phyloP scores from a whole-genome alignment of 2,888 invertebrate species.

The Acutogordius australiensis region DNA sequence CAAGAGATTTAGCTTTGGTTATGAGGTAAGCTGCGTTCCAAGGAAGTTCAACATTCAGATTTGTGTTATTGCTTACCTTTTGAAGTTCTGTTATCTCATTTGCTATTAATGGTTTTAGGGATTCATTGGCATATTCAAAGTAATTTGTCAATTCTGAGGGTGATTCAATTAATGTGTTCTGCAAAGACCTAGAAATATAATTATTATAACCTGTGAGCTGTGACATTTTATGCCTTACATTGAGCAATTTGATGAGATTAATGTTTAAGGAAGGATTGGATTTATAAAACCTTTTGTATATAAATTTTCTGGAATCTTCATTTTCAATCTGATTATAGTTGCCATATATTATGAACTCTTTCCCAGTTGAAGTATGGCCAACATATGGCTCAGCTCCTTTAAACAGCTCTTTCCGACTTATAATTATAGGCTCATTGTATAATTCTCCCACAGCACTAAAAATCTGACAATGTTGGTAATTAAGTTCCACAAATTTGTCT shows the following conservation, averaged over 20 bases:
- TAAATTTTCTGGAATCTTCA: no score
- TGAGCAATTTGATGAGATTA: background rate
- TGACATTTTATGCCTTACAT: background rate
- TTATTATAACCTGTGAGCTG: background rate
- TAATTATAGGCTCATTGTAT: background rate
- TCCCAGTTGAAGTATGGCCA: no score
- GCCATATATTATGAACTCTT: no score
- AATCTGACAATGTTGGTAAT: background rate
- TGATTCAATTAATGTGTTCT: background rate
- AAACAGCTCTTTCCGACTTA: no score
- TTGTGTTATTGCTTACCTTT: no score
- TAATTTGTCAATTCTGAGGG: background rate
- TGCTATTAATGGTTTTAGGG: background rate
- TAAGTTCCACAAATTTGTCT: background rate
- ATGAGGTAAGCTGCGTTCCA: no score
- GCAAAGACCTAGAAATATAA: background rate
- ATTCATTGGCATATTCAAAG: background rate
- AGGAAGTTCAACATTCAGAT: no score
- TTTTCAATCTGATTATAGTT: no score
- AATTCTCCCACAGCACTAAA: background rate
- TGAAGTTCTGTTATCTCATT: background rate
- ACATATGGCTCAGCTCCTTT: no score
- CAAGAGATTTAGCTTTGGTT: no score
- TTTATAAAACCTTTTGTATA: no score
- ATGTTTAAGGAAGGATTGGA: no score